A percentile compares a stretch with the other conserved stretches of the same genome.
Evolutionary conservation across 2,888 invertebrate genomes (phyloP).

Genomic region (Kuschelorhynchus macadamiae): DNA sequence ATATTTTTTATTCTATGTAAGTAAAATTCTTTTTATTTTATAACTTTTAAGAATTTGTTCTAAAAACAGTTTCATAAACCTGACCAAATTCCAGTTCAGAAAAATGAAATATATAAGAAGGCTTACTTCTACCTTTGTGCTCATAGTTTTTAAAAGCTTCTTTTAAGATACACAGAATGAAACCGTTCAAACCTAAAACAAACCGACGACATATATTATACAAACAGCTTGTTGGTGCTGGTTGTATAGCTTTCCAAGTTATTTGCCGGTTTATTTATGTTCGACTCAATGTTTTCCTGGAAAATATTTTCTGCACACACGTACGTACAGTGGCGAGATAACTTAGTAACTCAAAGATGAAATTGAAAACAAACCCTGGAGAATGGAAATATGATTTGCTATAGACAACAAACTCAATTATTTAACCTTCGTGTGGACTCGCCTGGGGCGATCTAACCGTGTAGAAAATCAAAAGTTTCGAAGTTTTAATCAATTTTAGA

Average conservation of each 20-base stretch:
- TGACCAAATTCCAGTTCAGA: too few species aligned
- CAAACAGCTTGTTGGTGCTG: not conserved
- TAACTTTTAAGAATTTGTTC: too few species aligned
- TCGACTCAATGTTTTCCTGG: slow-evolving; percentile 1
- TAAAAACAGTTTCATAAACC: too few species aligned
- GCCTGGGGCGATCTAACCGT: not conserved
- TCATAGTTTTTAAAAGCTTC: too few species aligned
- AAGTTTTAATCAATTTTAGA: too few species aligned
- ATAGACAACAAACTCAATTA: not conserved
- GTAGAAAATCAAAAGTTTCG: too few species aligned
- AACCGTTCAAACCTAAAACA: too few species aligned
- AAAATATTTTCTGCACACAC: not conserved
- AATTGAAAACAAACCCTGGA: slow-evolving; percentile 22
- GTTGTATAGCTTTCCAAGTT: slow-evolving; percentile 9
- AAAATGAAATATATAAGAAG: too few species aligned
- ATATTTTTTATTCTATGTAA: too few species aligned
- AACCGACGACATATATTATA: not conserved
- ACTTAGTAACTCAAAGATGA: slow-evolving; percentile 12
- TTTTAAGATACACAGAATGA: too few species aligned
- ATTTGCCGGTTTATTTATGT: slow-evolving; percentile 14
- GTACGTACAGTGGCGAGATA: not conserved
- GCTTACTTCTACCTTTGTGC: too few species aligned
- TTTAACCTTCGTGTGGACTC: not conserved
- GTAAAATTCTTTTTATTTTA: too few species aligned
- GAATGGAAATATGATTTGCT: slow-evolving; percentile 18